phyloP scores from a whole-genome alignment of 2,113 vertebrate species.

The Coptodon bakossiorum region DNA sequence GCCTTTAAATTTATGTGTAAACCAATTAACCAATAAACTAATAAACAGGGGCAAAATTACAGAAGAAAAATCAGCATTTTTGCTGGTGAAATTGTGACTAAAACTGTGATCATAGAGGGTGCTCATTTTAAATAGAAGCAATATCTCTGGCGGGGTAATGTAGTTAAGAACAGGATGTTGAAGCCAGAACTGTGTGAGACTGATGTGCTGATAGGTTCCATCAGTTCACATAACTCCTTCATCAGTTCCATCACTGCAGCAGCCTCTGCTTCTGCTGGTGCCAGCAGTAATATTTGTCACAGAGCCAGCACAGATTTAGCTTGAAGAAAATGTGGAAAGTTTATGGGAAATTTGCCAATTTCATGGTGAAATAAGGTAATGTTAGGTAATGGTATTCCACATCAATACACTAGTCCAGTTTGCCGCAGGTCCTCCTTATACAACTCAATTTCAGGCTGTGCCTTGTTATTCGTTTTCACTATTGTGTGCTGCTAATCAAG shows the following conservation, averaged over 20 bases:
- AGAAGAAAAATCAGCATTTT: background rate
- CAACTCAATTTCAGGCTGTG: background rate
- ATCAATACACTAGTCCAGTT: background rate
- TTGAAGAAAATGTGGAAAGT: background rate
- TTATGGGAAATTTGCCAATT: background rate
- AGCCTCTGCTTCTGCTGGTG: background rate
- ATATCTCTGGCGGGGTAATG: background rate
- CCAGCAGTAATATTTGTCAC: background rate
- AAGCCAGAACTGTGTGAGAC: background rate
- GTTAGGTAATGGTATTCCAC: background rate
- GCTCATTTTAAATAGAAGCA: background rate
- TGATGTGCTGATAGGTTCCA: background rate
- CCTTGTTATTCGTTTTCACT: background rate
- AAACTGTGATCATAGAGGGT: background rate
- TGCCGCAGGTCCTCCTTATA: background rate
- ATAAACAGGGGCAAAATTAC: background rate
- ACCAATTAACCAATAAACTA: background rate
- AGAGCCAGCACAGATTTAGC: background rate
- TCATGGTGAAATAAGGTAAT: background rate
- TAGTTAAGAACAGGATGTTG: conserved; percentile 6
- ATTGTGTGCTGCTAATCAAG: background rate
- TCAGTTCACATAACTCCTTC: conserved; percentile 24
- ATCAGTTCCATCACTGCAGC: background rate
- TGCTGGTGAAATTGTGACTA: background rate
- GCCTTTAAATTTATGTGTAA: background rate